Percentiles rank a stretch among this genome's conserved stretches.
phyloP scores from a whole-genome alignment of 2,888 invertebrate genomes.

The Callosobruchus maculatus region DNA sequence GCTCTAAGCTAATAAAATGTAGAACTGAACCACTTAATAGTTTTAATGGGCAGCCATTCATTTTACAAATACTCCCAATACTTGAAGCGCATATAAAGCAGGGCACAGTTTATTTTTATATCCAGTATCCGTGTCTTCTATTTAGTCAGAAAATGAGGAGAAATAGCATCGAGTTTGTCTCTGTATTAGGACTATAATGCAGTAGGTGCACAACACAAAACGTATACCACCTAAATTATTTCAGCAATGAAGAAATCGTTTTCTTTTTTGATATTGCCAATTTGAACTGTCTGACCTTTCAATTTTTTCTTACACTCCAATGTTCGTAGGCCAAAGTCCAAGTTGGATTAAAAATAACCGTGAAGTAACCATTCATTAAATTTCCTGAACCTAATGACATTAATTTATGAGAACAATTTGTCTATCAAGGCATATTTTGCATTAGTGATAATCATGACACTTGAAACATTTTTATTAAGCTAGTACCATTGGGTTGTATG shows the following conservation, averaged over 20 bases:
- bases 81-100: not conserved
- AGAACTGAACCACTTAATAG: not conserved
- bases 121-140: not conserved
- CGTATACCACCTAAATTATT: no score
- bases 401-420: not conserved
- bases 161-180: not conserved
- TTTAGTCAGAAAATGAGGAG: not conserved
- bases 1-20: not conserved
- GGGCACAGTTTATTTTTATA: not conserved
- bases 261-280: no score
- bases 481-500: no score
- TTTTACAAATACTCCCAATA: not conserved
- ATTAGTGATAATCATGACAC: not conserved
- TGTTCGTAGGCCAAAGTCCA: not conserved
- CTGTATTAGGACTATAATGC: no score
- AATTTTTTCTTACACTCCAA: not conserved
- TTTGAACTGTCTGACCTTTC: not conserved
- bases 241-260: no score
- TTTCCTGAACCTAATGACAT: not conserved
- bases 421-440: not conserved
- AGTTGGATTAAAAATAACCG: not conserved
- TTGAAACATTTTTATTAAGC: not conserved
- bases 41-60: not conserved
- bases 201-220: no score
- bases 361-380: not conserved